Evolutionary conservation across 1,140 invertebrate genomes (phyloP).

Genomic region (Ceratina japonica): DNA sequence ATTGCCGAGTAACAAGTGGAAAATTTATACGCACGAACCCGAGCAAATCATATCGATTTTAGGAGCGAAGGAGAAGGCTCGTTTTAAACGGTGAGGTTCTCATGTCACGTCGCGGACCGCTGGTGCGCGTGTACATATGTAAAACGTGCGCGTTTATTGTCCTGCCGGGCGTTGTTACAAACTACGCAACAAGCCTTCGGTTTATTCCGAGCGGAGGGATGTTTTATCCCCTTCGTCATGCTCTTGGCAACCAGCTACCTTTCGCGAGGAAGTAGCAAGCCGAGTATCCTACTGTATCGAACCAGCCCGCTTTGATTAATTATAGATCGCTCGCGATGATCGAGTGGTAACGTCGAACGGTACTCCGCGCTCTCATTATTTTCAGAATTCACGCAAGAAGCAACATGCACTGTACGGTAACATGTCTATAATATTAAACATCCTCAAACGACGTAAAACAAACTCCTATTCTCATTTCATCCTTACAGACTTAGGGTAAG

Average conservation of each 20-base stretch:
- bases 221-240: conserved; percentile 52
- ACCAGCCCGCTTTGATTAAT: conserved; percentile 64
- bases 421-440: background rate
- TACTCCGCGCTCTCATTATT: conserved; percentile 26
- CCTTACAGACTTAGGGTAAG: too few species aligned
- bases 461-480: too few species aligned
- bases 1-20: too few species aligned
- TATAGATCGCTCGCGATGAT: conserved; percentile 67
- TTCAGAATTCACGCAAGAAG: background rate
- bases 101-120: background rate
- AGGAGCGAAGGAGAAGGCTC: too few species aligned
- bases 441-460: too few species aligned
- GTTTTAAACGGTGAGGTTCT: background rate
- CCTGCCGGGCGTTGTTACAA: conserved; percentile 71
- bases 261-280: background rate
- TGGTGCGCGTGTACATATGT: conserved; percentile 46
- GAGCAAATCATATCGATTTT: too few species aligned
- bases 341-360: conserved; percentile 34
- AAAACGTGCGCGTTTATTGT: conserved; percentile 70
- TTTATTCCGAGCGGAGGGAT: conserved; percentile 72
- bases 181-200: conserved; percentile 72
- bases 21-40: too few species aligned
- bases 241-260: background rate
- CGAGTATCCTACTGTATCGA: conserved; percentile 41
- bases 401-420: too few species aligned